A percentile compares a stretch with the other conserved stretches of the same genome.
phyloP scores from a whole-genome alignment of 2,113 vertebrate genomes.

The Antechinus flavipes region DNA sequence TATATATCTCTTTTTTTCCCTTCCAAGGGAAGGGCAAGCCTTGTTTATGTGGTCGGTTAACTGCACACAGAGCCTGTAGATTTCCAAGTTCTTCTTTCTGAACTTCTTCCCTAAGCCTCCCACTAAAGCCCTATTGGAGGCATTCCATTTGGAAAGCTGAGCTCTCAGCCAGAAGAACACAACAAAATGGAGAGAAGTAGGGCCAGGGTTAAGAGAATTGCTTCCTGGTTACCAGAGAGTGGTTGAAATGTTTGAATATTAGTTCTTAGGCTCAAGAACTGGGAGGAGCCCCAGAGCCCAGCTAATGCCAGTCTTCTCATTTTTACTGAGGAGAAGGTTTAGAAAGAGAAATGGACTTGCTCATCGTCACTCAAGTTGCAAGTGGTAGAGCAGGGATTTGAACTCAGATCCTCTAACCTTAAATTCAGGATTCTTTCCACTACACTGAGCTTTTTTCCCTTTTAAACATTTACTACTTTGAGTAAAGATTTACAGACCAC shows the following conservation, averaged over 20 bases:
- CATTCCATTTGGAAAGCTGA: background rate
- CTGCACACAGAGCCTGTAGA: background rate
- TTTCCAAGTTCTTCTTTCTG: background rate
- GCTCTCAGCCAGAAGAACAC: background rate
- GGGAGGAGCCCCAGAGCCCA: background rate
- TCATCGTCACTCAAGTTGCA: background rate
- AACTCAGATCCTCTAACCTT: background rate
- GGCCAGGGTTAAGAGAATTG: background rate
- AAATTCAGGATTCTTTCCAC: background rate
- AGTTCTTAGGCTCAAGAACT: background rate
- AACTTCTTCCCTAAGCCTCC: background rate
- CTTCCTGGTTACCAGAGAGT: conserved; percentile 43
- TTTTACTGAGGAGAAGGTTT: background rate
- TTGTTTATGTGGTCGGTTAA: background rate
- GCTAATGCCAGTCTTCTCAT: background rate
- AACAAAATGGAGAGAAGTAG: background rate
- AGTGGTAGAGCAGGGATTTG: background rate
- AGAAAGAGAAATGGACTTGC: background rate
- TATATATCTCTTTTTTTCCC: background rate
- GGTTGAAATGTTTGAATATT: conserved; percentile 63
- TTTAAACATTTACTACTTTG: conserved; percentile 65
- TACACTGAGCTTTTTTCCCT: conserved; percentile 6
- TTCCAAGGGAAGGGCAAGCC: background rate
- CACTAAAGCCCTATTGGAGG: background rate
- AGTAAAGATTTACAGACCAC: conserved; percentile 65